Conservation (phyloP, 1,140 invertebrate species). For the Lordiphosa stackelbergi region DNA sequence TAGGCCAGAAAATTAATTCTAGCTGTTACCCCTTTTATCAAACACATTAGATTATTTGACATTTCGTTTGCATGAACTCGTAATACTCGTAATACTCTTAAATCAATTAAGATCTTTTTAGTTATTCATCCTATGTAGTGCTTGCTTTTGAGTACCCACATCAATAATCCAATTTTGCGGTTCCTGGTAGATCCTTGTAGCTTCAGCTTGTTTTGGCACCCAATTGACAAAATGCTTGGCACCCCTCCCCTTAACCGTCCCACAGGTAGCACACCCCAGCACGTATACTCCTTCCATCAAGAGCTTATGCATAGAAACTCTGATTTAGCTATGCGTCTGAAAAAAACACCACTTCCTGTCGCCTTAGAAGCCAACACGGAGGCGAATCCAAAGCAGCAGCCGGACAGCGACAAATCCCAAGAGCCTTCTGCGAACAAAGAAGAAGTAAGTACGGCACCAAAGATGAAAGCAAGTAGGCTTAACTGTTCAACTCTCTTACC, state of each 20-base stretch:
- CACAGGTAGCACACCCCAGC: conserved; percentile 67
- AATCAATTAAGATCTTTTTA: no score
- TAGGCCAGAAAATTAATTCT: no score
- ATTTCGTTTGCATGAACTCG: no score
- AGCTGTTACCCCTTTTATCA: no score
- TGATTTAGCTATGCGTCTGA: conserved; percentile 69
- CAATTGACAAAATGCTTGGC: conserved; percentile 55
- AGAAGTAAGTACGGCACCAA: conserved; percentile 37
- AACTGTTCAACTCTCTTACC: conserved; percentile 3
- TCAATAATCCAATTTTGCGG: conserved; percentile 23
- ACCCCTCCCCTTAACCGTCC: conserved; percentile 34
- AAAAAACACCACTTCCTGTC: conserved; percentile 70
- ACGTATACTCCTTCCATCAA: conserved; percentile 73
- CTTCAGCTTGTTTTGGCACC: conserved; percentile 54
- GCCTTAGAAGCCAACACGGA: conserved; percentile 41
- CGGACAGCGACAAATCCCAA: conserved; percentile 37
- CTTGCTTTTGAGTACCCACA: no score
- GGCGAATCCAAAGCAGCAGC: conserved; percentile 17
- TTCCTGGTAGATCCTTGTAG: conserved; percentile 48
- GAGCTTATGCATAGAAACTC: conserved; percentile 75
- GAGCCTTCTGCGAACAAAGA: conserved; percentile 36
- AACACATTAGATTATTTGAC: no score
- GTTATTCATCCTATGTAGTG: no score
- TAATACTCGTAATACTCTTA: no score
- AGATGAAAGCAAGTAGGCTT: conserved; percentile 18